A percentile compares a stretch with the other conserved stretches of the same genome.
phyloP scores from a whole-genome alignment of 2,113 vertebrate species.

The Uropsilus gracilis region DNA sequence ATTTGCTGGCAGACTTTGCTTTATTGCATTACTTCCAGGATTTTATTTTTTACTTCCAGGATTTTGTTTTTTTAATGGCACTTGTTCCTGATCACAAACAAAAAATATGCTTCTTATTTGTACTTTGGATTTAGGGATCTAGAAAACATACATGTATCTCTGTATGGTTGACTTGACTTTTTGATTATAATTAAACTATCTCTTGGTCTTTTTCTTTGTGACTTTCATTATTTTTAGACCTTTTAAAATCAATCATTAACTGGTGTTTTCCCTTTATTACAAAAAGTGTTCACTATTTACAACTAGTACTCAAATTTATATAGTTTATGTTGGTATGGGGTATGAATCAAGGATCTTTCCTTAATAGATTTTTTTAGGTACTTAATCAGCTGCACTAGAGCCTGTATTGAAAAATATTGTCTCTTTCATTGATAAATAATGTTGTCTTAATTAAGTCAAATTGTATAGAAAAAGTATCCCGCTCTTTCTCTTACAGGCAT shows the following conservation, averaged over 20 bases:
- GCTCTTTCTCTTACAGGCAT: slow-evolving; percentile 55
- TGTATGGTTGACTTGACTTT: not conserved
- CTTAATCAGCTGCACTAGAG: not conserved
- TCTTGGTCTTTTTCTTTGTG: not conserved
- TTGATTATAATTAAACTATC: not conserved
- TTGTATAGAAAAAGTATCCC: not conserved
- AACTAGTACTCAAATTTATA: not conserved
- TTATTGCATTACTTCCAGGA: not conserved
- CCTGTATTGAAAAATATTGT: not conserved
- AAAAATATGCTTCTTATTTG: not conserved
- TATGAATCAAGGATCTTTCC: not conserved
- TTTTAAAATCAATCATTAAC: slow-evolving; percentile 40
- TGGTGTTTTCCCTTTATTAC: not conserved
- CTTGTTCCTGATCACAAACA: not conserved
- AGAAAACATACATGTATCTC: not conserved
- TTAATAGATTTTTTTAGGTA: not conserved
- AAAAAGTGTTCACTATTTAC: not conserved
- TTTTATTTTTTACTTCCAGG: not conserved
- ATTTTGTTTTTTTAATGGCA: not conserved
- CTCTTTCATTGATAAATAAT: not conserved
- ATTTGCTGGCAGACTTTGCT: not conserved
- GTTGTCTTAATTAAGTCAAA: not conserved
- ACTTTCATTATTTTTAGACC: not conserved
- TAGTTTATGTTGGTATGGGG: not conserved
- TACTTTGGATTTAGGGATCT: not conserved